A percentile compares a stretch with the other conserved stretches of the same genome.
Conservation (phyloP, 2,888 invertebrate genomes). For the Crioceris asparagi region DNA sequence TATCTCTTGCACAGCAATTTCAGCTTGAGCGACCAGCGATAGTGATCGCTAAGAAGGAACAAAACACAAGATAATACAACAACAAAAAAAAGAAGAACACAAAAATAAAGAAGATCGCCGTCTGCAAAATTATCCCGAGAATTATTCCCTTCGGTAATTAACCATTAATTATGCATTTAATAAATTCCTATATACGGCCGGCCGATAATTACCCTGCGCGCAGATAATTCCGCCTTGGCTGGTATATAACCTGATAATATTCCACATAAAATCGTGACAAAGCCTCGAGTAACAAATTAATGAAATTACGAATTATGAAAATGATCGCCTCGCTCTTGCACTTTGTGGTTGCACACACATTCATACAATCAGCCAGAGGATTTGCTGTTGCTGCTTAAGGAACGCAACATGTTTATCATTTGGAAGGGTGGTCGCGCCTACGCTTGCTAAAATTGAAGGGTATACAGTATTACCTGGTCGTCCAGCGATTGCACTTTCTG, state of each 20-base stretch:
- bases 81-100: no score
- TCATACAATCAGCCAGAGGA: slow-evolving; percentile 29
- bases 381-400: slow-evolving; percentile 10
- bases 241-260: slow-evolving; percentile 41
- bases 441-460: slow-evolving; percentile 21
- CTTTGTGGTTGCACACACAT: no score
- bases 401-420: slow-evolving; percentile 22
- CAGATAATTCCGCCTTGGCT: slow-evolving; percentile 36
- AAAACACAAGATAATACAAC: no score
- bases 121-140: slow-evolving; percentile 15
- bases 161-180: slow-evolving; percentile 39
- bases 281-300: slow-evolving; percentile 42
- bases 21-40: no score
- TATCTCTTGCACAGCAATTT: no score
- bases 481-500: slow-evolving; percentile 20
- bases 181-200: slow-evolving; percentile 36
- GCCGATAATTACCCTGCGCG: slow-evolving; percentile 38
- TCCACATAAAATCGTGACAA: slow-evolving; percentile 42
- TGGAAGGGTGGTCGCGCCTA: slow-evolving; percentile 19
- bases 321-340: slow-evolving; percentile 39
- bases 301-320: slow-evolving; percentile 45
- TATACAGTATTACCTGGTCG: no score
- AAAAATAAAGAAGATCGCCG: no score
- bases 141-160: slow-evolving; percentile 31
- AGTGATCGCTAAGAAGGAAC: no score